Evolutionary conservation across 2,797 vertebrate species (phyloP).

Genomic region (Argentina silus): DNA sequence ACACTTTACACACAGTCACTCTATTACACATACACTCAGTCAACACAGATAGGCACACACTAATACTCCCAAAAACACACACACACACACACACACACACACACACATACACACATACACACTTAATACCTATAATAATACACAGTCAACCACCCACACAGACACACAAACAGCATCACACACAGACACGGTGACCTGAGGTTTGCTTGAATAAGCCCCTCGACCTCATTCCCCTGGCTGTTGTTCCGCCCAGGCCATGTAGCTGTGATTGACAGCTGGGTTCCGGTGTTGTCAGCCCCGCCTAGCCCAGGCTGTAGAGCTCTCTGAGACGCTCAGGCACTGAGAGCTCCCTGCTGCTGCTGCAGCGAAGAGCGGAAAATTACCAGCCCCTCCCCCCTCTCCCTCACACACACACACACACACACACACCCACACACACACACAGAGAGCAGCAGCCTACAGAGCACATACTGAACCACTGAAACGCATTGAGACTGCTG

Average conservation of each 20-base stretch:
- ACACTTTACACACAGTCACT: constrained; percentile 17
- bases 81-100: not conserved
- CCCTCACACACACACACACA: not conserved
- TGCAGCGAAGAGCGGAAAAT: constrained; percentile 76
- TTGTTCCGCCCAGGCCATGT: constrained; percentile 45
- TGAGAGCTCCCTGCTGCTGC: constrained; percentile 63
- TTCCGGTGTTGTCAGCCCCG: constrained; percentile 44
- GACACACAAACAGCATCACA: not conserved
- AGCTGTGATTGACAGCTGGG: constrained; percentile 59
- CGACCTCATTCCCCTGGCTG: constrained; percentile 30
- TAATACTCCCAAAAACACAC: not conserved
- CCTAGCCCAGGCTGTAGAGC: constrained; percentile 54
- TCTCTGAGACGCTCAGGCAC: constrained; percentile 40
- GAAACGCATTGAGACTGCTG: constrained; percentile 56
- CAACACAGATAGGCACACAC: not conserved
- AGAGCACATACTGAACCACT: constrained; percentile 48
- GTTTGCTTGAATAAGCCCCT: constrained; percentile 41
- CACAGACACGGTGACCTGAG: constrained; percentile 30
- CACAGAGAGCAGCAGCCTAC: constrained; percentile 59
- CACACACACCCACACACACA: constrained; percentile 38
- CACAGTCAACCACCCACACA: not conserved
- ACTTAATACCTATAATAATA: not conserved
- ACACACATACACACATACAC: constrained; percentile 1
- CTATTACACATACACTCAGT: not conserved
- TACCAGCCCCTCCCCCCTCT: constrained; percentile 76